A percentile compares a stretch with the other conserved stretches of the same genome.
phyloP scores from a whole-genome alignment of 1,140 invertebrate species.

The Rhagoletis zephyria region DNA sequence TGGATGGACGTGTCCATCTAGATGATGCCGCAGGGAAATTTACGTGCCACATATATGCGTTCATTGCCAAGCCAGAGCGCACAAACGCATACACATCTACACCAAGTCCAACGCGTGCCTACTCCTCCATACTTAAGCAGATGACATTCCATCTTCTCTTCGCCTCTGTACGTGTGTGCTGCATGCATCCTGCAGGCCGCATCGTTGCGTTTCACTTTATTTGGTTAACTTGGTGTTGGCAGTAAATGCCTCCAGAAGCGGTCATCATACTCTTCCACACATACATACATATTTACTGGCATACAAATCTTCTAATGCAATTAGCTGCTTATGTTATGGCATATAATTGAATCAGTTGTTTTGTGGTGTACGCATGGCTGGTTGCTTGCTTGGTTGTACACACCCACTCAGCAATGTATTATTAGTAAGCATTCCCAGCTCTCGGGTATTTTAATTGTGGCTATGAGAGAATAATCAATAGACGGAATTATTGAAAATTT shows the following conservation, averaged over 20 bases:
- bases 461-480: too few species aligned
- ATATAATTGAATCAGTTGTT: slow-evolving; percentile 50
- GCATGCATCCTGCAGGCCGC: not conserved
- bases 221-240: slow-evolving; percentile 29
- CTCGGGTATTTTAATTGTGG: too few species aligned
- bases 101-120: not conserved
- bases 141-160: not conserved
- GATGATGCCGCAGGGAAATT: slow-evolving; percentile 40
- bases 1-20: slow-evolving; percentile 23
- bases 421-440: too few species aligned
- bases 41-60: slow-evolving; percentile 10
- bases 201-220: not conserved
- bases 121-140: not conserved
- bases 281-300: not conserved
- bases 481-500: too few species aligned
- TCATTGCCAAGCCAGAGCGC: not conserved
- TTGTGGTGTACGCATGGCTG: slow-evolving; percentile 14
- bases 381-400: not conserved
- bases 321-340: slow-evolving; percentile 48
- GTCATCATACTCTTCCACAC: not conserved
- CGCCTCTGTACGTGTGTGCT: not conserved
- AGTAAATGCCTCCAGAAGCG: not conserved
- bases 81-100: not conserved
- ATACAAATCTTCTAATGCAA: slow-evolving; percentile 39
- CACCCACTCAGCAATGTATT: not conserved